Conservation (phyloP, 2,888 invertebrate species). For the Melinopterus prodromus region DNA sequence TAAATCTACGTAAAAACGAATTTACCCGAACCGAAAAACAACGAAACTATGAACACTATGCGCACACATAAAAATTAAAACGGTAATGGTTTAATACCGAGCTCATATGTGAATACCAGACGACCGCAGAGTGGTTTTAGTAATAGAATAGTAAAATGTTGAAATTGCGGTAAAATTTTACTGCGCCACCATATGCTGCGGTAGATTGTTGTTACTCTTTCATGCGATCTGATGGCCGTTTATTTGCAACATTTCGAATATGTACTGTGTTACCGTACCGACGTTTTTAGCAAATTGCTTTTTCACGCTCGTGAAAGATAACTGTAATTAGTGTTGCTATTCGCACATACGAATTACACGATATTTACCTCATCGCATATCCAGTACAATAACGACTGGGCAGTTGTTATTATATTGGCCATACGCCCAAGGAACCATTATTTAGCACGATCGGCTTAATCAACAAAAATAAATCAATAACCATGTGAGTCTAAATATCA, state of each 20-base stretch:
- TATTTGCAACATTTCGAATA: background rate
- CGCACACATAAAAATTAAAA: background rate
- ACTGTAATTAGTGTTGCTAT: background rate
- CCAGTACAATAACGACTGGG: too few relatives aligned
- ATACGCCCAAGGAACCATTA: too few relatives aligned
- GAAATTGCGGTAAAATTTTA: background rate
- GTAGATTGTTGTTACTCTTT: background rate
- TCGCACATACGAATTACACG: too few relatives aligned
- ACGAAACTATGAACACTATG: background rate
- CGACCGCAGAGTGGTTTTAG: background rate
- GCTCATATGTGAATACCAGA: background rate
- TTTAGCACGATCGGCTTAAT: too few relatives aligned
- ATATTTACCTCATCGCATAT: too few relatives aligned
- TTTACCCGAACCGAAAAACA: background rate
- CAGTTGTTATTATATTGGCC: too few relatives aligned
- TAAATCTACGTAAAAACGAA: background rate
- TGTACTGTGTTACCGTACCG: background rate
- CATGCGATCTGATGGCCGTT: background rate
- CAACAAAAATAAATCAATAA: too few relatives aligned
- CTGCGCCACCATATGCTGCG: background rate
- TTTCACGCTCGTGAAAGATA: background rate
- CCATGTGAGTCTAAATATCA: too few relatives aligned
- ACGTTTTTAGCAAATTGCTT: background rate
- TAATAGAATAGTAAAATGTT: background rate
- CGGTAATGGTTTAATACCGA: background rate